Evolutionary conservation across 1,140 invertebrate genomes (phyloP).

Genomic region (Eriocheir sinensis): DNA sequence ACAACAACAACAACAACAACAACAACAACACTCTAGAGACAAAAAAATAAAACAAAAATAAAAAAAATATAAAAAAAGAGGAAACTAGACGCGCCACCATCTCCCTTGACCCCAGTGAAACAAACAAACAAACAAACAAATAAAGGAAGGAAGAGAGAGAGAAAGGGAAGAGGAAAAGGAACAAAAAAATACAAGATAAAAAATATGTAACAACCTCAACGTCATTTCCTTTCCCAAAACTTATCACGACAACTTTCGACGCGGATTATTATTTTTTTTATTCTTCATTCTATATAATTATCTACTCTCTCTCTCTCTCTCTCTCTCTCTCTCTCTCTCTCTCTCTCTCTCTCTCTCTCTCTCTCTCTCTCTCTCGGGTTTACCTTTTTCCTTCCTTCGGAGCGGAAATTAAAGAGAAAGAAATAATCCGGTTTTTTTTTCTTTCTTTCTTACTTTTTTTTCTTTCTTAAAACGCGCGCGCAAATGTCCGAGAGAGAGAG

Average conservation of each 20-base stretch:
- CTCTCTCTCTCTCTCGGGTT: too few species aligned
- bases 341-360: not conserved
- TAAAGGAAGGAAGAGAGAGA: not conserved
- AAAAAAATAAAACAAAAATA: not conserved
- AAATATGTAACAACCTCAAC: not conserved
- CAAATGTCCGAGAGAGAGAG: not conserved
- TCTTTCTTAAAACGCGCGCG: not conserved
- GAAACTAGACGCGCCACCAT: too few species aligned
- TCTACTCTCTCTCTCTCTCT: not conserved
- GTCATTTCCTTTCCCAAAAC: not conserved
- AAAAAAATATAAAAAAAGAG: too few species aligned
- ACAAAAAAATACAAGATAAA: too few species aligned
- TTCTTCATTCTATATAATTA: not conserved
- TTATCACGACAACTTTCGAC: not conserved
- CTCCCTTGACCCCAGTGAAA: too few species aligned
- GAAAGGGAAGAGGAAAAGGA: not conserved
- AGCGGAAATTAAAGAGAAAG: conserved; percentile 13
- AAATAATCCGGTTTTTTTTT: not conserved
- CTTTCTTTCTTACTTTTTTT: too few species aligned
- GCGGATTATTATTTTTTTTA: not conserved
- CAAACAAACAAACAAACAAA: not conserved
- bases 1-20: too few species aligned
- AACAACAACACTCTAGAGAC: not conserved
- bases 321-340: not conserved
- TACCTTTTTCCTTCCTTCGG: too few species aligned